phyloP scores from a whole-genome alignment of 2,888 invertebrate genomes.

The Mantis religiosa region DNA sequence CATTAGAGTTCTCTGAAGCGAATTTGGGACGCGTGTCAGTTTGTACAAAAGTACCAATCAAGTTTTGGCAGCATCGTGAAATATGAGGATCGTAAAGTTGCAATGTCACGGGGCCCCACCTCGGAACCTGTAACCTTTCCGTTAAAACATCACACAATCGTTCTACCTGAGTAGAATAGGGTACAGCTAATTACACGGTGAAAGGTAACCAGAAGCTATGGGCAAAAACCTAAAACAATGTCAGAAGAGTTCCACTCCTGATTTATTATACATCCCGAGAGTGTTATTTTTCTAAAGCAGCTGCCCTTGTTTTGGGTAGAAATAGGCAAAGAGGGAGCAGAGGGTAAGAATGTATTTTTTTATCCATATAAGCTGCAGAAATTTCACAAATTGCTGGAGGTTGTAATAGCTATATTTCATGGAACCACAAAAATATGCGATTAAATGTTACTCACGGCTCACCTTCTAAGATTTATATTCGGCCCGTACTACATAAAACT shows the following conservation, averaged over 20 bases:
- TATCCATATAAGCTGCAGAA: not conserved
- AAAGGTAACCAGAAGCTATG: not conserved
- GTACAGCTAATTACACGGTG: not conserved
- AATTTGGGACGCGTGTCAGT: not conserved
- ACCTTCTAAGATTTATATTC: not conserved
- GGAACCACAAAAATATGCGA: not conserved
- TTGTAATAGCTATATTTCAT: not conserved
- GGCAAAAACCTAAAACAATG: not conserved
- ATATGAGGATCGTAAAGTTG: not conserved
- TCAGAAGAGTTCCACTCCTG: not conserved
- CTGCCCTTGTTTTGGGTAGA: not conserved
- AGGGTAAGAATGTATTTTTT: not conserved
- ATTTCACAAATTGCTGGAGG: not conserved
- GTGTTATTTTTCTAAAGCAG: not conserved
- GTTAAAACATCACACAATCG: not conserved
- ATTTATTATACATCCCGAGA: constrained; percentile 1
- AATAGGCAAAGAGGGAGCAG: not conserved
- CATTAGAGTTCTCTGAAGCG: not conserved
- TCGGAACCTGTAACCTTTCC: not conserved
- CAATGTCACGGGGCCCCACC: not conserved
- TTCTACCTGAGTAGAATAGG: not conserved
- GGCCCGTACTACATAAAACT: not conserved
- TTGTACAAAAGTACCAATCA: not conserved
- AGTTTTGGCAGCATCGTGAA: not conserved
- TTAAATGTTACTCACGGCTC: not conserved